Evolutionary conservation across 2,888 invertebrate genomes (phyloP).

Genomic region (Crossocerus cetratus): DNA sequence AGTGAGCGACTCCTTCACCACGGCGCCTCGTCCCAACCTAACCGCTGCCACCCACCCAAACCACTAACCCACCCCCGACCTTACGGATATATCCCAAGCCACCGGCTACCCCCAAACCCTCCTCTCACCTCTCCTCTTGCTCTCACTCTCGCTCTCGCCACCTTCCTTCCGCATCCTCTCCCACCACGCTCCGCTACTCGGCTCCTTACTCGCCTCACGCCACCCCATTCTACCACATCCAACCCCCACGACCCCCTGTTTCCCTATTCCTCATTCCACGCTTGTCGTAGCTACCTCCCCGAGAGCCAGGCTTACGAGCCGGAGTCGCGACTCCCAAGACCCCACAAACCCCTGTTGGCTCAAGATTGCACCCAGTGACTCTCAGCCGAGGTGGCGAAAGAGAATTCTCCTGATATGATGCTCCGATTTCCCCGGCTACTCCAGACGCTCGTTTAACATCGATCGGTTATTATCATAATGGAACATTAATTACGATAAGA

Average conservation of each 20-base stretch:
- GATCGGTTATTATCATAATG: no score
- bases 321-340: slow-evolving; percentile 69
- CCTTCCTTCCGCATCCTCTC: slow-evolving; percentile 37
- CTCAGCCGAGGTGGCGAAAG: slow-evolving; percentile 54
- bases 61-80: slow-evolving; percentile 50
- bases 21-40: slow-evolving; percentile 64
- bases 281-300: slow-evolving; percentile 54
- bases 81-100: slow-evolving; percentile 65
- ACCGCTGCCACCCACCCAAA: slow-evolving; percentile 51
- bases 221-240: slow-evolving; percentile 50
- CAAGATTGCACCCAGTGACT: slow-evolving; percentile 75
- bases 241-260: slow-evolving; percentile 54
- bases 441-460: no score
- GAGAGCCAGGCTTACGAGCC: slow-evolving; percentile 69
- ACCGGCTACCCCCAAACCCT: slow-evolving; percentile 52
- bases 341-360: slow-evolving; percentile 74
- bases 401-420: no score
- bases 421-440: no score
- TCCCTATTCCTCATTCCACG: slow-evolving; percentile 59
- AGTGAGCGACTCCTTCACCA: slow-evolving; percentile 69
- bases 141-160: slow-evolving; percentile 15
- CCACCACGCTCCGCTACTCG: neutral
- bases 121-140: slow-evolving; percentile 11
- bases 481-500: no score
- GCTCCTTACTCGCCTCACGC: slow-evolving; percentile 49